Evolutionary conservation across 2,888 invertebrate genomes (phyloP).

Genomic region (Aleiodes alternator): DNA sequence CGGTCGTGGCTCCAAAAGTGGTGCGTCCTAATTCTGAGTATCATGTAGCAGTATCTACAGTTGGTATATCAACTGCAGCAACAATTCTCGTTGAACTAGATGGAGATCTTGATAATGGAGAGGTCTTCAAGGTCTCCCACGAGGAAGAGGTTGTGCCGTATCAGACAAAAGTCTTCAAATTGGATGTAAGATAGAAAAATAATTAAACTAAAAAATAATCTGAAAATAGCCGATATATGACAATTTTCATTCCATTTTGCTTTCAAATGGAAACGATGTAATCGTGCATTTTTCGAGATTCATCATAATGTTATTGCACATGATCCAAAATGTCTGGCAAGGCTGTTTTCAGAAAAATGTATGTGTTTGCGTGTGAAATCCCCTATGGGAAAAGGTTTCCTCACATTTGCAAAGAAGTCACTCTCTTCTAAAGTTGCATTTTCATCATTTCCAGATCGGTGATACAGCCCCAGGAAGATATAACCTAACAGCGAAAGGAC

Average conservation of each 20-base stretch:
- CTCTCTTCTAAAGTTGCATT: slow-evolving; percentile 7
- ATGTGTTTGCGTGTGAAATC: no score
- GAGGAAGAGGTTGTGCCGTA: slow-evolving; percentile 84
- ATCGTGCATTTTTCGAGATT: no score
- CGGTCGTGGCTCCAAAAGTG: slow-evolving; percentile 87
- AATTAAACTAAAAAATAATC: no score
- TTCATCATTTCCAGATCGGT: slow-evolving; percentile 78
- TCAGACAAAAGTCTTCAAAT: slow-evolving; percentile 82
- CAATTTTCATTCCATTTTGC: no score
- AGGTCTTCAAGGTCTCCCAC: slow-evolving; percentile 82
- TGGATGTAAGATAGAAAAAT: slow-evolving; percentile 79
- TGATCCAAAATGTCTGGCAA: no score
- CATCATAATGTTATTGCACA: no score
- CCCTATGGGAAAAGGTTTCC: no score
- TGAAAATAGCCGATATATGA: no score
- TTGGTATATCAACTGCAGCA: slow-evolving; percentile 79
- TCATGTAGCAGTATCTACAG: slow-evolving; percentile 85
- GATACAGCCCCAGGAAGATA: slow-evolving; percentile 88
- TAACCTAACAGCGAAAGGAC: slow-evolving; percentile 84
- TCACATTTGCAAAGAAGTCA: not conserved
- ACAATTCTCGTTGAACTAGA: slow-evolving; percentile 85
- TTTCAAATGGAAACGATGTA: no score
- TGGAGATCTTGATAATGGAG: slow-evolving; percentile 83
- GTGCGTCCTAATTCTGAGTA: slow-evolving; percentile 90
- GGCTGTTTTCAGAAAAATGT: no score